Evolutionary conservation across 2,113 vertebrate genomes (phyloP), one percentile per base, ranked within the genome.

Genomic region (Amphilophus citrinellus): DNA sequence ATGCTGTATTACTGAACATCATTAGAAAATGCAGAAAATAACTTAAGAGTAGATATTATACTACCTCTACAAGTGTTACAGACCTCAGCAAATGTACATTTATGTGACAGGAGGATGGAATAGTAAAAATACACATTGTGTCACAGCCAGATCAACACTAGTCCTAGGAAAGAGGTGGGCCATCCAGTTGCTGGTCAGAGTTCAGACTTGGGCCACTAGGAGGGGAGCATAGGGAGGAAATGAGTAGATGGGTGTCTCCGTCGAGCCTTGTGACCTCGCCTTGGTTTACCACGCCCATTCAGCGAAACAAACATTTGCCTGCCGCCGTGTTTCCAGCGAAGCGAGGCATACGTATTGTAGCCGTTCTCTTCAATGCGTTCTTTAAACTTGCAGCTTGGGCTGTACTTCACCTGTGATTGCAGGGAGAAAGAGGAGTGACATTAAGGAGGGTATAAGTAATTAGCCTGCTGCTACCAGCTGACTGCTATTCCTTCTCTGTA

Each of bases 331-430:
- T 93, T 96, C 98, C 98, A 98, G 80, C 37, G 97, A 61, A 97
- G 94, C 0, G 98, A 98, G 1, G 97, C 96, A 1, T 99, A 98
- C 0, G 97, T 98, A 95, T 98, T 98, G 93, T 98, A 98, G 91
- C 98, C 97, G 0, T 99, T 99, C 91, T 99, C 98, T 84, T 99
- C 97, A 0, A 98, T 99, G 77, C 97, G 97, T 78, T 99, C 98
- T 86, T 76, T 97, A 90, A 99, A 99, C 89, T 97, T 97, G 94
- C 98, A 98, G 95, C 96, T 98, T 2, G 94, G 95, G 75, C 91
- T 97, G 95, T 97, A 99, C 90, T 96, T 96, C 91, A 96, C 95
- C 97, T 99, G 96, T 4, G 44, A 80, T 47, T 47, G 61, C 68
- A 79, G 44, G 13, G 24, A 77, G 18, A 7, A 30, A 15, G 39